Evolutionary conservation across 2,113 vertebrate genomes (phyloP), one percentile per base, ranked within the genome.

Genomic region (Aegotheles bennettii): DNA sequence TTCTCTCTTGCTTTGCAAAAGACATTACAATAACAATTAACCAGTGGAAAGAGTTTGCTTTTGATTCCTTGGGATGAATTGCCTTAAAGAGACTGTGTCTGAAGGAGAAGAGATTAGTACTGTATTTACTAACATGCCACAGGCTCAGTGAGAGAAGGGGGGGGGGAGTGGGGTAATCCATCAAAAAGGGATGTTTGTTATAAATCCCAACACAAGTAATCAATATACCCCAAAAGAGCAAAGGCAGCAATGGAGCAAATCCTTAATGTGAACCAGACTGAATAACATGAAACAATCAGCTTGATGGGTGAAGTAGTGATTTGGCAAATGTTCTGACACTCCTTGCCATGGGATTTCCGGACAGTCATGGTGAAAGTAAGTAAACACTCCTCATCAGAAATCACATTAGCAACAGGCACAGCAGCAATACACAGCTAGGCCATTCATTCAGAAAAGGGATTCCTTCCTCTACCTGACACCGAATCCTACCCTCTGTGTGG

Each of bases 291-390:
- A 95, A 88, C 80, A 95, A 94, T 94, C 87, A 77, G 88, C 76
- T 48, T 73, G 88, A 92, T 75, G 95, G 84, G 91, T 93, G 91
- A 96, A 97, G 92, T 89, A 93, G 94, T 94, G 87, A 93, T 59
- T 87, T 96, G 96, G 96, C 96, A 94, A 76, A 77, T 21, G 70
- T 94, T 91, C 82, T 74, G 90, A 81, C 18, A 2, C 45, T 90
- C 40, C 94, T 95, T 94, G 95, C 92, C 95, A 93, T 81, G 91
- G 94, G 83, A 82, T 95, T 95, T 95, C 95, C 16, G 2, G 84
- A 89, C 82, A 95, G 91, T 81, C 84, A 70, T 80, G 94, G 87
- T 88, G 94, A 92, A 94, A 96, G 71, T 87, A 91, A 94, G 67
- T 78, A 95, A 97, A 95, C 94, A 95, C 1, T 42, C 84, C 65